These are phyloP conservation scores for Eutolmus rufibarbis DNA, from an alignment of 2,888 invertebrate species.

Conservation along the genomic window DNA sequence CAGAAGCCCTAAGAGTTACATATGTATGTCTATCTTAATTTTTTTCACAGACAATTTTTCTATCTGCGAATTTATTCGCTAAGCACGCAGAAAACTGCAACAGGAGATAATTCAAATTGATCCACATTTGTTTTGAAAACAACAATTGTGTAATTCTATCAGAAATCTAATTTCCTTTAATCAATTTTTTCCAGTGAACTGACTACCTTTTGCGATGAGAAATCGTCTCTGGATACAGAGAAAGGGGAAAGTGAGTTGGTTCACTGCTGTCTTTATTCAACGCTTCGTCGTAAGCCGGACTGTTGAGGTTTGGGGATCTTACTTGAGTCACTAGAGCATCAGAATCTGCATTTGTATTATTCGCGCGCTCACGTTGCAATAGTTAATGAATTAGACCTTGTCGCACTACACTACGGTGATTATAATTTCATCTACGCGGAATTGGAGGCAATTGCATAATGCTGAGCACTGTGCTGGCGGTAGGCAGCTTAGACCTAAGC, in stretches of 20 bases:
- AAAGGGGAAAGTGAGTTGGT: not conserved
- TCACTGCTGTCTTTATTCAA: not conserved
- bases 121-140: not conserved
- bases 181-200: not conserved
- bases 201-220: not conserved
- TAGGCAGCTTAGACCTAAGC: not conserved
- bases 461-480: not conserved
- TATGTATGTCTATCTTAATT: not conserved
- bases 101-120: not conserved
- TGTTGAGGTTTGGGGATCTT: not conserved
- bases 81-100: not conserved
- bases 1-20: not conserved
- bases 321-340: not conserved
- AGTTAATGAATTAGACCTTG: slow-evolving; percentile 5
- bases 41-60: not conserved
- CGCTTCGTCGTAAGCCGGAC: not conserved
- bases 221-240: not conserved
- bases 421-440: not conserved
- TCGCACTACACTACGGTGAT: not conserved
- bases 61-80: not conserved
- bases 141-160: not conserved
- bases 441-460: slow-evolving; percentile 1
- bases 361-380: not conserved
- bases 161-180: not conserved
- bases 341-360: not conserved